These are phyloP conservation scores for Schizopygopsis pylzovi DNA, from an alignment of 2,797 vertebrate species.

Conservation along the genomic window DNA sequence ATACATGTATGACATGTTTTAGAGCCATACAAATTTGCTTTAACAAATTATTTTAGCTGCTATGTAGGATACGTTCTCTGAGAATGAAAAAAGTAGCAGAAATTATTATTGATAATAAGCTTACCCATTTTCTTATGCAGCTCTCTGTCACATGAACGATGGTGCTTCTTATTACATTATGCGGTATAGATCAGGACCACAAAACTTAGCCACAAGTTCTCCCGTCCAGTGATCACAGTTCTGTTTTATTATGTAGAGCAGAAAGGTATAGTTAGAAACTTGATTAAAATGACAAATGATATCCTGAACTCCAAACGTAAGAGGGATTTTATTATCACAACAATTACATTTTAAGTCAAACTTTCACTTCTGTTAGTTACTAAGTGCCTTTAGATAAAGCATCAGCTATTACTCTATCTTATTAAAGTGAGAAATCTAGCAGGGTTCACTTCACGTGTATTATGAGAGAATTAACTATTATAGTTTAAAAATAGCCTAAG, in stretches of 20 bases:
- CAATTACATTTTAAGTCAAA: background rate
- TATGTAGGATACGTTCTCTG: background rate
- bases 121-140: background rate
- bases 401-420: background rate
- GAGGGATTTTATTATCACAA: background rate
- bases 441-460: background rate
- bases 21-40: background rate
- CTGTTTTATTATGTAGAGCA: background rate
- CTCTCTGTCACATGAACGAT: background rate
- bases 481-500: background rate
- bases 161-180: background rate
- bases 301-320: background rate
- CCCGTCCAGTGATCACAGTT: background rate
- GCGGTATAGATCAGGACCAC: background rate
- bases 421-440: background rate
- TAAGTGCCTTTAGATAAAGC: background rate
- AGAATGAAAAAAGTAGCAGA: background rate
- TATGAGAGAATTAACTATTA: background rate
- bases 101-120: background rate
- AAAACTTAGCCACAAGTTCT: background rate
- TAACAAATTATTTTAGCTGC: background rate
- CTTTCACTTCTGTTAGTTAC: background rate
- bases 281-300: background rate
- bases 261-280: background rate
- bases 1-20: background rate